phyloP scores from a whole-genome alignment of 1,140 invertebrate species.

The Aphelenchoides besseyi region DNA sequence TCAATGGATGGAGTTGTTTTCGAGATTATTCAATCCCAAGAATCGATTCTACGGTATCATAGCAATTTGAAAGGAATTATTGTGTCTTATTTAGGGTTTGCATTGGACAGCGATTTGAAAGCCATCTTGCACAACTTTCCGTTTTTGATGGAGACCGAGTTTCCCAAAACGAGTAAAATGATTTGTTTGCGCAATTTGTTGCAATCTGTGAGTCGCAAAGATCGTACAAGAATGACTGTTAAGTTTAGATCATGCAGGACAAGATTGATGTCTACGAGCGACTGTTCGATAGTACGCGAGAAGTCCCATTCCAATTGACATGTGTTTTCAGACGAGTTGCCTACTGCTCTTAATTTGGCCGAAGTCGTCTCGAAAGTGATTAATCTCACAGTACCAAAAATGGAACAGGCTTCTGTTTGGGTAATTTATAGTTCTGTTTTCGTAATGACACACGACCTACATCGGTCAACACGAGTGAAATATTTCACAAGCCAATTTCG shows the following conservation, averaged over 20 bases:
- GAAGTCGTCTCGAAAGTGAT: background rate
- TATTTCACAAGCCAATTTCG: too few relatives aligned
- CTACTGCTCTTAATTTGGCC: background rate
- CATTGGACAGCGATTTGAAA: background rate
- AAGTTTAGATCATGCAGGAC: background rate
- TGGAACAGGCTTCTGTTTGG: background rate
- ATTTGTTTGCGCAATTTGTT: background rate
- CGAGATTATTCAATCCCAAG: background rate
- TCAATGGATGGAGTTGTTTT: background rate
- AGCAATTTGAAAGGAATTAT: background rate
- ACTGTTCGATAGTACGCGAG: background rate
- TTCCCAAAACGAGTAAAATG: background rate
- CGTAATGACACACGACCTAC: too few relatives aligned
- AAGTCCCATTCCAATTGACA: background rate
- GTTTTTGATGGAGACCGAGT: background rate
- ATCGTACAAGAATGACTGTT: background rate
- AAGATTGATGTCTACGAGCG: background rate
- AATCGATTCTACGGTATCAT: background rate
- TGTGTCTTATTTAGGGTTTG: background rate
- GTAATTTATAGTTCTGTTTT: too few relatives aligned
- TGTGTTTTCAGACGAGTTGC: background rate
- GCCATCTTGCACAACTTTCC: background rate
- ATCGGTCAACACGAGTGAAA: too few relatives aligned
- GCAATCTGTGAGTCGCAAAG: background rate
- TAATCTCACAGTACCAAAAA: background rate